Base-by-base conservation (phyloP, 2,888 invertebrate species). In the Allolobophora icterica region DNA sequence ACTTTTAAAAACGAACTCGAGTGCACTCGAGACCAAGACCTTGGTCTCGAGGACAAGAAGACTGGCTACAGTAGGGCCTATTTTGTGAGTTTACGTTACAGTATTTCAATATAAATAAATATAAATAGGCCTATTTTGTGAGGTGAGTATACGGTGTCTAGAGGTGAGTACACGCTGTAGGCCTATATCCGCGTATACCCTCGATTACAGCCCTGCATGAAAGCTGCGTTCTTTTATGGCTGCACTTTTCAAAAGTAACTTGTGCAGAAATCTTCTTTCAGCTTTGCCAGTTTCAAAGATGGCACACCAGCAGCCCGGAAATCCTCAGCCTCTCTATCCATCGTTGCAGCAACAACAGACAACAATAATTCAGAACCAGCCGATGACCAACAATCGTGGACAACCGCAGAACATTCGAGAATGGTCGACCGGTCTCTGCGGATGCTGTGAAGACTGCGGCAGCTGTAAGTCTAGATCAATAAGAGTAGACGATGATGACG, bases 401-500 rank as follows among this genome's bases (percentile, higher is more conserved):
- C 40, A 38, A 40, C 90, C 84, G 33, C 90, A 90, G 84, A 87
- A 84, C 90, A 52, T 84, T 30, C 71, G 84, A 40, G 87, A 91
- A 24, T 91, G 91, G 91, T 91, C 91, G 58, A 17, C 89, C 33
- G 91, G 91, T n/a, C 42, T 91, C 24, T 91, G 91, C 34, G 91
- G 91, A 35, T 91, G 89, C 89, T 45, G n/a, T 45, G 89, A 89
- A 38, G 91, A 91, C 89, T 89, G 89, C 89, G 17, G 91, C 52
- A 91, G 89, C 89, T 91, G 91, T 91, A 30, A 91, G 91, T 91
- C 5, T 30, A 35, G 30, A n/a, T 11, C 71, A 71, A 71, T 58
- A 58, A 24, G n/a, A n/a, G n/a, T n/a, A n/a, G n/a, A 71, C 71
- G 71, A 71, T n/a, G 71, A 71, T n/a, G n/a, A 71, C 71, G 11